These are phyloP conservation scores for Huso huso DNA, from an alignment of 2,797 vertebrate species.

Conservation along the genomic window DNA sequence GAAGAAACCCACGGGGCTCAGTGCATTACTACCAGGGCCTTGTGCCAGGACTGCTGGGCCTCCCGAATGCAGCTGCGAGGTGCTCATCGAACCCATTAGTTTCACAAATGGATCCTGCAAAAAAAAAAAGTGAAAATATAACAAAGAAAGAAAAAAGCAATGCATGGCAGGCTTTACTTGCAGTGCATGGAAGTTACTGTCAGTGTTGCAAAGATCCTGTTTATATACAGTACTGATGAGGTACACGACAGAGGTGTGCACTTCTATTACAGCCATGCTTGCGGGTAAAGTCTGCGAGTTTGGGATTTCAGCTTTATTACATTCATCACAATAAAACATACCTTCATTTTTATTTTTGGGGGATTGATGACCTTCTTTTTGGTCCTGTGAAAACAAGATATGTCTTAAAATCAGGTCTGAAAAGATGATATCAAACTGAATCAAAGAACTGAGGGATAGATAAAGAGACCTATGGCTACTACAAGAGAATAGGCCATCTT, in stretches of 20 bases:
- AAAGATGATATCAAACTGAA: too few relatives aligned
- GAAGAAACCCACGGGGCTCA: conserved; percentile 28
- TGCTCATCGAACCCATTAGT: conserved; percentile 30
- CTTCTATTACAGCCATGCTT: too few relatives aligned
- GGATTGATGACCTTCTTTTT: conserved; percentile 63
- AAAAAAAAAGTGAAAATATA: conserved; percentile 18
- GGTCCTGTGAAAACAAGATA: conserved; percentile 41
- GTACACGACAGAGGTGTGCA: too few relatives aligned
- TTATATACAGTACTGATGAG: too few relatives aligned
- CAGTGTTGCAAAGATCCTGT: too few relatives aligned
- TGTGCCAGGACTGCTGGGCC: conserved; percentile 33
- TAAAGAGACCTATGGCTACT: too few relatives aligned
- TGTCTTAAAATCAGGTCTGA: background rate
- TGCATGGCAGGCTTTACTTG: too few relatives aligned
- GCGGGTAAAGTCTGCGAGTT: too few relatives aligned
- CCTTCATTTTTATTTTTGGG: conserved; percentile 64
- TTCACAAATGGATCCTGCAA: conserved; percentile 54
- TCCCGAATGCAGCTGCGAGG: conserved; percentile 30
- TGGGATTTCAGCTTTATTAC: too few relatives aligned
- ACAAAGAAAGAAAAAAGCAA: conserved; percentile 9
- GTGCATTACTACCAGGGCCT: conserved; percentile 36
- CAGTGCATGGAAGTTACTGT: too few relatives aligned
- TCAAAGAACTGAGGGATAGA: too few relatives aligned
- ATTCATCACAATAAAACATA: conserved; percentile 26
- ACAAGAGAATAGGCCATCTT: too few relatives aligned